phyloP scores from a whole-genome alignment of 2,113 vertebrate species.

The Promerops cafer region DNA sequence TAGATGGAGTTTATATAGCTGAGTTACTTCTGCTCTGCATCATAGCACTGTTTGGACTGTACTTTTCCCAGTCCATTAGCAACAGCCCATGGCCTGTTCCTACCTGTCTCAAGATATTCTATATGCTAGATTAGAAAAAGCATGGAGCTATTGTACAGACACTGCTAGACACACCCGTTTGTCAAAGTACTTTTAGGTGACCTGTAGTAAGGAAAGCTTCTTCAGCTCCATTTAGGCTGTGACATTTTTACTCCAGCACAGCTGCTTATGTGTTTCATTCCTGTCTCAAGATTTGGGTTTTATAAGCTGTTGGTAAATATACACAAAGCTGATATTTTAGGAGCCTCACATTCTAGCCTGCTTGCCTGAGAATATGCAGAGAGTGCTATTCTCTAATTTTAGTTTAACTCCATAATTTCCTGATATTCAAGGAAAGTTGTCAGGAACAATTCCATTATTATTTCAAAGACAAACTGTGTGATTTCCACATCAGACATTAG shows the following conservation, averaged over 20 bases:
- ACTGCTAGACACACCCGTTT: background rate
- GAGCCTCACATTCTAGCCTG: background rate
- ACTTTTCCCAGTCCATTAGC: background rate
- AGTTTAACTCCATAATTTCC: background rate
- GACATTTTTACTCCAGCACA: background rate
- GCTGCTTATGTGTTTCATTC: background rate
- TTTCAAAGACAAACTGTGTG: background rate
- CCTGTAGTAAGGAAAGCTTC: background rate
- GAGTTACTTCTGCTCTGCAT: background rate
- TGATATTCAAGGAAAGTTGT: background rate
- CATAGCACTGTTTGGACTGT: background rate
- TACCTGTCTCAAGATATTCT: background rate
- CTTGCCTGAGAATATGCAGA: background rate
- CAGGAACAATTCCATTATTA: background rate
- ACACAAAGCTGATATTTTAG: background rate
- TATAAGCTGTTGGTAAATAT: background rate
- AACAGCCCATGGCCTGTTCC: background rate
- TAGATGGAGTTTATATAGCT: background rate
- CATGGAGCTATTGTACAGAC: background rate
- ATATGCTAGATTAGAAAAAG: background rate
- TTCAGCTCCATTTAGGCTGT: background rate
- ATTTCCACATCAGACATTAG: background rate
- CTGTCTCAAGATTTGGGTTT: background rate
- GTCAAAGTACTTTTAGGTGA: background rate
- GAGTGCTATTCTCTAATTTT: background rate